Evolutionary conservation across 2,797 vertebrate genomes (phyloP).

Genomic region (Schizothorax lantsangensis): DNA sequence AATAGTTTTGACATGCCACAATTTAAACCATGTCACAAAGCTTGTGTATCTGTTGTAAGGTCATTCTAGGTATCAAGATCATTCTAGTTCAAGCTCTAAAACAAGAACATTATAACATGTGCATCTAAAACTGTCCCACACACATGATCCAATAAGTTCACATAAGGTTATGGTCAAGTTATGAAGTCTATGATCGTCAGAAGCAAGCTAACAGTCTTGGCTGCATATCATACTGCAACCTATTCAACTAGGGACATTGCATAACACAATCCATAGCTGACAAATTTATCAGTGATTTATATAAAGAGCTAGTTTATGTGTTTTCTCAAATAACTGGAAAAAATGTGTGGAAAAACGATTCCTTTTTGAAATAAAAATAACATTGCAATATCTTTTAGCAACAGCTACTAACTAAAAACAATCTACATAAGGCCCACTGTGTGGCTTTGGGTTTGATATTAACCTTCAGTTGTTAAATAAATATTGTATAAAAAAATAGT

Average conservation of each 20-base stretch:
- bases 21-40: not conserved
- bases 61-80: not conserved
- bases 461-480: not conserved
- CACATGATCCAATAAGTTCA: not conserved
- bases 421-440: not conserved
- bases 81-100: slow-evolving; percentile 5
- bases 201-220: not conserved
- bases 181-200: slow-evolving; percentile 4
- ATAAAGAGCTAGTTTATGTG: not conserved
- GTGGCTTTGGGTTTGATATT: not conserved
- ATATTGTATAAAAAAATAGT: not conserved
- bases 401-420: not conserved
- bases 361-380: not conserved
- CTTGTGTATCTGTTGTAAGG: not conserved
- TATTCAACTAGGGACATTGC: slow-evolving; percentile 1
- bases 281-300: not conserved
- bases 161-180: slow-evolving; percentile 12
- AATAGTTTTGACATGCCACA: not conserved
- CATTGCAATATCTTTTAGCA: not conserved
- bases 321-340: not conserved
- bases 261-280: slow-evolving; percentile 1
- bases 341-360: not conserved
- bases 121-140: slow-evolving; percentile 8
- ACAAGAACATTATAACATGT: not conserved
- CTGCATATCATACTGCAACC: not conserved